Percentiles rank a stretch among this genome's conserved stretches.
Evolutionary conservation across 2,888 invertebrate species (phyloP).

Genomic region (Gandaritis pyraliata): DNA sequence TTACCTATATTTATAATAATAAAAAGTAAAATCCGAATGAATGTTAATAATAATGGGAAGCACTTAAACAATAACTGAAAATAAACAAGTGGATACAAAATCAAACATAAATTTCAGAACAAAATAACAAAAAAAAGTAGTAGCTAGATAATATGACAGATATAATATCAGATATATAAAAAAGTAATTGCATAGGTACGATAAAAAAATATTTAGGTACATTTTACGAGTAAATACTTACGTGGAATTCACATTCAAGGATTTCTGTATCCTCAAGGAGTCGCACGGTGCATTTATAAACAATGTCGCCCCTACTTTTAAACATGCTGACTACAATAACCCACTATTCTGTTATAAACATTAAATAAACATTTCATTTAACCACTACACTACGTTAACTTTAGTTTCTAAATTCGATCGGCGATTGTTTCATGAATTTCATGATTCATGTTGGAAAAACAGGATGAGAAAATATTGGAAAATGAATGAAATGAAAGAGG

Average conservation of each 20-base stretch:
- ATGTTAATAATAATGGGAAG: too few relatives aligned
- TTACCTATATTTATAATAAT: too few relatives aligned
- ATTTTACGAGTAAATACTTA: slow-evolving; percentile 53
- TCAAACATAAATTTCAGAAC: too few relatives aligned
- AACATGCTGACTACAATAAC: slow-evolving; percentile 75
- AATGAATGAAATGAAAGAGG: slow-evolving; percentile 24
- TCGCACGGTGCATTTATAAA: slow-evolving; percentile 94
- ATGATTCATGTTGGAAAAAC: slow-evolving; percentile 50
- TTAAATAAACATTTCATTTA: slow-evolving; percentile 47
- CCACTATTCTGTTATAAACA: slow-evolving; percentile 14
- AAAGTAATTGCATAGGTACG: too few relatives aligned
- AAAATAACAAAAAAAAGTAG: too few relatives aligned
- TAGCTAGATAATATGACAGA: too few relatives aligned
- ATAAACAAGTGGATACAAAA: too few relatives aligned
- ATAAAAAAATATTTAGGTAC: background rate
- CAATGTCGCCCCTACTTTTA: slow-evolving; percentile 90
- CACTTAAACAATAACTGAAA: too few relatives aligned
- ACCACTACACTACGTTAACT: slow-evolving; percentile 39
- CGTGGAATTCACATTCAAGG: slow-evolving; percentile 95
- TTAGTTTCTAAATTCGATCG: slow-evolving; percentile 46
- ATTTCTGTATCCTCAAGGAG: slow-evolving; percentile 96
- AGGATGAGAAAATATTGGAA: slow-evolving; percentile 21
- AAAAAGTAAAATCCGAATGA: too few relatives aligned
- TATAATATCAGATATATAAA: too few relatives aligned
- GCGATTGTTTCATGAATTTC: slow-evolving; percentile 61